These are phyloP conservation scores for Microplitis mediator DNA, from an alignment of 1,140 invertebrate genomes.

Conservation along the genomic window DNA sequence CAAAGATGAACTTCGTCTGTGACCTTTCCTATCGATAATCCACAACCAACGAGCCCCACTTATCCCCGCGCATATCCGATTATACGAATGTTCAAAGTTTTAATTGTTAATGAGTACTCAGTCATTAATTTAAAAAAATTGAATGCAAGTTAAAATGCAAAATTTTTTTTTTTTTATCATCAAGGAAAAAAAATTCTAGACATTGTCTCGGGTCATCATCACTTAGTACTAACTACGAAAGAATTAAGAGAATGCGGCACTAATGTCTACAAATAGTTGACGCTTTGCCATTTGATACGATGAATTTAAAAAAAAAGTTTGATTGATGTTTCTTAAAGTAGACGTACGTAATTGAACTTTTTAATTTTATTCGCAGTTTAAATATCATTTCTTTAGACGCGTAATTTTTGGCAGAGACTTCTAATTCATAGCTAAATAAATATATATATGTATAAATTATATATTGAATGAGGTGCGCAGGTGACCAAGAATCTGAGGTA, in stretches of 20 bases:
- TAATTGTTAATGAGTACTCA: not conserved
- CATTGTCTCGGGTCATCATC: not conserved
- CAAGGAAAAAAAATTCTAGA: not conserved
- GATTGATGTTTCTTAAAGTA: not conserved
- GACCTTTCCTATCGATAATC: conserved; percentile 27
- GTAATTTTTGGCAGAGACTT: conserved; percentile 14
- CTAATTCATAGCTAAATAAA: no score
- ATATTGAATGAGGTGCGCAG: not conserved
- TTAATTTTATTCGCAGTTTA: not conserved
- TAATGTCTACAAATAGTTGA: conserved; percentile 37
- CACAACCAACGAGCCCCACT: not conserved
- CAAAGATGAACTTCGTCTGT: conserved; percentile 19
- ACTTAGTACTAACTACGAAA: not conserved
- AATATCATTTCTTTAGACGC: not conserved
- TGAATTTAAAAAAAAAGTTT: not conserved
- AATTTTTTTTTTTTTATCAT: not conserved
- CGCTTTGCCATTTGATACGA: conserved; percentile 18
- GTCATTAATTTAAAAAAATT: no score
- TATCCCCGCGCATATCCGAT: conserved; percentile 23
- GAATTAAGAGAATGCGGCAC: conserved; percentile 27
- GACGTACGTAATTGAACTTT: not conserved
- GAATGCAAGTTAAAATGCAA: no score
- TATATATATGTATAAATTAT: no score
- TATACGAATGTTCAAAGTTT: conserved; percentile 1
- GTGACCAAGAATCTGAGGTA: conserved; percentile 17